Conservation (phyloP, 2,797 vertebrate genomes). For the Channallabes apus region DNA sequence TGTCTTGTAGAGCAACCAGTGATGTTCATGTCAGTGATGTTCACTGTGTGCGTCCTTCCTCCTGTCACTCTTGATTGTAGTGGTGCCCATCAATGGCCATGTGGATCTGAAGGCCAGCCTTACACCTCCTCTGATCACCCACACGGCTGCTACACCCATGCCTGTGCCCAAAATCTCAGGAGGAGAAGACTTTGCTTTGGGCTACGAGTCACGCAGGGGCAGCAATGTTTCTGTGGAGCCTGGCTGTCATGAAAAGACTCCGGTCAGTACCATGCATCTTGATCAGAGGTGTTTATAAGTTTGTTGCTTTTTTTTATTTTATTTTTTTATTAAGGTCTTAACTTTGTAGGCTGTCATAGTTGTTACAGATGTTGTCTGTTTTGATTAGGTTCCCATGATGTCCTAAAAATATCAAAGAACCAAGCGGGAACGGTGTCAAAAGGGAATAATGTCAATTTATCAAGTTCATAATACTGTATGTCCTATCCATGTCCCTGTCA, state of each 20-base stretch:
- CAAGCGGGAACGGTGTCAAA: too few relatives aligned
- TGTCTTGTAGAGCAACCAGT: constrained; percentile 39
- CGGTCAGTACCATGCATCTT: constrained; percentile 69
- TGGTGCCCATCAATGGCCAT: constrained; percentile 87
- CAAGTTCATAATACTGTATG: too few relatives aligned
- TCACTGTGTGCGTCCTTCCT: constrained; percentile 9
- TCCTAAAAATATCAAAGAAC: too few relatives aligned
- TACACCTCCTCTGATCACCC: constrained; percentile 95
- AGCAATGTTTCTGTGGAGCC: constrained; percentile 85
- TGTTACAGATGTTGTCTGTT: not conserved
- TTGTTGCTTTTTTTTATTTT: not conserved
- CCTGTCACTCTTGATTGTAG: constrained; percentile 60
- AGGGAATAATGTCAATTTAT: too few relatives aligned
- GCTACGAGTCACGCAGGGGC: constrained; percentile 78
- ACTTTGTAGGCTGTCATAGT: not conserved
- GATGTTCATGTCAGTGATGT: too few relatives aligned
- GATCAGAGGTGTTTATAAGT: not conserved
- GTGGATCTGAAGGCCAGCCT: constrained; percentile 88
- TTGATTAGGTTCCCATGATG: not conserved
- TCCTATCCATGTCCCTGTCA: too few relatives aligned
- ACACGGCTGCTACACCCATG: constrained; percentile 96
- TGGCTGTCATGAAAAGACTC: constrained; percentile 83
- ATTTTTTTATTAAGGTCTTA: not conserved
- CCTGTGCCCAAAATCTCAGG: constrained; percentile 87
- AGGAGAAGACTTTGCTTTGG: constrained; percentile 73